phyloP scores from a whole-genome alignment of 2,888 invertebrate species.

The Pyralis farinalis region DNA sequence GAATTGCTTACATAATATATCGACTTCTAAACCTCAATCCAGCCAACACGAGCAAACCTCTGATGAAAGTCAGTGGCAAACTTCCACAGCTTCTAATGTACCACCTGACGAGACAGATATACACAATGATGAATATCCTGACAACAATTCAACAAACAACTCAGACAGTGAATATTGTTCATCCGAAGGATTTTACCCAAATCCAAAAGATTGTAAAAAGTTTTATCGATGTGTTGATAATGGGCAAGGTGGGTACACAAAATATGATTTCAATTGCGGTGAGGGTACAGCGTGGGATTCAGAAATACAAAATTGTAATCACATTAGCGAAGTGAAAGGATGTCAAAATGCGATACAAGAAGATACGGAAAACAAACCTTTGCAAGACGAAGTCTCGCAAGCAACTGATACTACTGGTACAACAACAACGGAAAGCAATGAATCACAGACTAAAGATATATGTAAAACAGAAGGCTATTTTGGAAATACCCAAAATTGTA shows the following conservation, averaged over 20 bases:
- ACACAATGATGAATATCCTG: slow-evolving; percentile 33
- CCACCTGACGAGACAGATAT: slow-evolving; percentile 19
- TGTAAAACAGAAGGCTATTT: slow-evolving; percentile 83
- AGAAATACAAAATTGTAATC: slow-evolving; percentile 74
- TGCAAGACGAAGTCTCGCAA: slow-evolving; percentile 32
- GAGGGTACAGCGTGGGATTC: slow-evolving; percentile 82
- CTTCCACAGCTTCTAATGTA: slow-evolving; percentile 21
- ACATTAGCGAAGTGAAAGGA: slow-evolving; percentile 64
- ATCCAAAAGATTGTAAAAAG: slow-evolving; percentile 66
- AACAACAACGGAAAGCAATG: slow-evolving; percentile 23
- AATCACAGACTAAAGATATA: slow-evolving; percentile 31
- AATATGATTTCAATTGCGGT: slow-evolving; percentile 79
- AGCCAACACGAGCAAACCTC: slow-evolving; percentile 20
- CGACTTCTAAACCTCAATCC: slow-evolving; percentile 22
- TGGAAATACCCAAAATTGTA: slow-evolving; percentile 81
- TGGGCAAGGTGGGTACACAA: slow-evolving; percentile 63
- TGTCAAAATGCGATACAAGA: slow-evolving; percentile 31
- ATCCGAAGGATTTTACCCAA: slow-evolving; percentile 69
- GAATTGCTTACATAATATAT: slow-evolving; percentile 35
- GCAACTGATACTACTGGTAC: slow-evolving; percentile 26
- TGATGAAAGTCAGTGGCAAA: slow-evolving; percentile 11
- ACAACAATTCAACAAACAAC: slow-evolving; percentile 18
- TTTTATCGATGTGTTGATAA: slow-evolving; percentile 75
- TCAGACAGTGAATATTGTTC: slow-evolving; percentile 39
- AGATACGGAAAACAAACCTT: slow-evolving; percentile 27